A percentile compares a stretch with the other conserved stretches of the same genome.
These are phyloP conservation scores for Oreochromis grahami DNA, from an alignment of 2,797 vertebrate species.

Conservation along the genomic window DNA sequence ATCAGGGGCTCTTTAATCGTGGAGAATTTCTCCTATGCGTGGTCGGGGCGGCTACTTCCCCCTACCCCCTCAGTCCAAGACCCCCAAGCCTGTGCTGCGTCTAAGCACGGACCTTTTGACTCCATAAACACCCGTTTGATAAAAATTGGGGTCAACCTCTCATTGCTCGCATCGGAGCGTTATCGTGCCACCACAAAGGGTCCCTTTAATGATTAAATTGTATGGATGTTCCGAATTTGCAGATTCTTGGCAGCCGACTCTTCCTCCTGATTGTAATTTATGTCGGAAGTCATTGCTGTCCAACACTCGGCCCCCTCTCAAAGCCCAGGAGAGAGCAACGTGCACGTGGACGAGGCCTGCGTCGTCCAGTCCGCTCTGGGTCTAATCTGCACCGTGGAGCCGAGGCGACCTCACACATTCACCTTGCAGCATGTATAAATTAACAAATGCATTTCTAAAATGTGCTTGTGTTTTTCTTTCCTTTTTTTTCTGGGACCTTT, in stretches of 20 bases:
- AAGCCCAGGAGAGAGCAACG: slow-evolving; percentile 41
- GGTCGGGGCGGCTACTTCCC: slow-evolving; percentile 69
- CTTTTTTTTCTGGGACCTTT: background rate
- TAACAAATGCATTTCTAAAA: slow-evolving; percentile 21
- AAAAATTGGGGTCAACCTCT: slow-evolving; percentile 76
- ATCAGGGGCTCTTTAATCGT: slow-evolving; percentile 86
- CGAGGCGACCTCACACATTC: slow-evolving; percentile 2
- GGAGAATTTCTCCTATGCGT: slow-evolving; percentile 79
- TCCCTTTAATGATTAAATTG: slow-evolving; percentile 82
- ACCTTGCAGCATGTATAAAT: background rate
- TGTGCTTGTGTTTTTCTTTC: slow-evolving; percentile 19
- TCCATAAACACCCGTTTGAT: slow-evolving; percentile 81
- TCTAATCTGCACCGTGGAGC: background rate
- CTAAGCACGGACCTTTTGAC: slow-evolving; percentile 83
- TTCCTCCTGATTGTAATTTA: slow-evolving; percentile 78
- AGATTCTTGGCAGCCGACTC: slow-evolving; percentile 78
- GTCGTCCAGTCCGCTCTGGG: slow-evolving; percentile 1
- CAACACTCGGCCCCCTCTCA: slow-evolving; percentile 23
- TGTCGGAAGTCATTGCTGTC: slow-evolving; percentile 74
- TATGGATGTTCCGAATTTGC: slow-evolving; percentile 72
- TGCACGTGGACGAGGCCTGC: slow-evolving; percentile 40
- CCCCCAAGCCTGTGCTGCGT: slow-evolving; percentile 73
- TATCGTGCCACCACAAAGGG: slow-evolving; percentile 62
- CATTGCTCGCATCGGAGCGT: slow-evolving; percentile 39
- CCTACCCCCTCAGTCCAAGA: slow-evolving; percentile 6